Evolutionary conservation across 2,797 vertebrate species (phyloP).

Genomic region (Pantherophis vulpinus): DNA sequence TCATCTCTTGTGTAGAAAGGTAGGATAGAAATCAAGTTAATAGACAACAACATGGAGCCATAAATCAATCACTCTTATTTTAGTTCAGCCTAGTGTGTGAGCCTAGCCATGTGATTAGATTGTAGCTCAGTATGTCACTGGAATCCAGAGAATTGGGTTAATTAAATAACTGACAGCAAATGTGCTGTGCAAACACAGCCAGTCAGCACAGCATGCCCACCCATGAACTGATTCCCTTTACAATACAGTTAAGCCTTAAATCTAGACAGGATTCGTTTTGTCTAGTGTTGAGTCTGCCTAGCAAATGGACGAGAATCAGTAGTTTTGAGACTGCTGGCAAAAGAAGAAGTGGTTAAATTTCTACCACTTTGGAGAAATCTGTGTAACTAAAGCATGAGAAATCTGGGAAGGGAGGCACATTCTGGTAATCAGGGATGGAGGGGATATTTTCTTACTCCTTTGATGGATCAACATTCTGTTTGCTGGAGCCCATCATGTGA

Average conservation of each 20-base stretch:
- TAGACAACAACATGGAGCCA: neutral
- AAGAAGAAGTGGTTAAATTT: neutral
- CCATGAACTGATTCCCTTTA: neutral
- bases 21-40: neutral
- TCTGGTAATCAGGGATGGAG: neutral
- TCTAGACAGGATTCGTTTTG: neutral
- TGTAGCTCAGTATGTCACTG: neutral
- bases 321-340: neutral
- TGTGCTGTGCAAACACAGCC: neutral
- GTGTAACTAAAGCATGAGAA: neutral
- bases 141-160: neutral
- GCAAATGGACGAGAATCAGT: neutral
- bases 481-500: neutral
- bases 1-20: neutral
- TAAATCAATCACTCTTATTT: neutral
- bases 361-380: neutral
- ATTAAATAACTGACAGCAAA: neutral
- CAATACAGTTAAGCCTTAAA: conserved; percentile 45
- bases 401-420: neutral
- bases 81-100: neutral
- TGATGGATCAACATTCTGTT: neutral
- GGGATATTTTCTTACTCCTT: neutral
- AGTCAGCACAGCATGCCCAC: neutral
- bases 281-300: neutral
- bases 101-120: neutral